Conservation (phyloP, 1,140 invertebrate genomes). For the Chionoecetes opilio region DNA sequence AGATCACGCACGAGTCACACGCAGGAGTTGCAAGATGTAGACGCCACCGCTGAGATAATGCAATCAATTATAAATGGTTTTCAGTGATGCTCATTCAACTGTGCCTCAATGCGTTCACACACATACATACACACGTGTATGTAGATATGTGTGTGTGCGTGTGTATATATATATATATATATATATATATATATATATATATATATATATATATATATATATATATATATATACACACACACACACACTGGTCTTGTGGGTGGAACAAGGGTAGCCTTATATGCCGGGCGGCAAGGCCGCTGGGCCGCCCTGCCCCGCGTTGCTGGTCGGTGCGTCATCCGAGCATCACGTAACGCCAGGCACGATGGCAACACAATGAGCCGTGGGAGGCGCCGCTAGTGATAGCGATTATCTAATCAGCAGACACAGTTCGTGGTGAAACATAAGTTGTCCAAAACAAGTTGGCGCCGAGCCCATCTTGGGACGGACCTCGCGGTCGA, state of each 20-base stretch:
- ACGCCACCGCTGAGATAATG: too few relatives aligned
- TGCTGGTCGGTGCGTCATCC: not conserved
- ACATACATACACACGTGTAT: too few relatives aligned
- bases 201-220: too few relatives aligned
- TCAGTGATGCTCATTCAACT: too few relatives aligned
- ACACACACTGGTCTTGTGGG: not conserved
- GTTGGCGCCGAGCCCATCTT: not conserved
- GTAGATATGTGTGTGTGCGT: too few relatives aligned
- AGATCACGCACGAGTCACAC: too few relatives aligned
- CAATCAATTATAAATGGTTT: too few relatives aligned
- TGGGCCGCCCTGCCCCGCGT: not conserved
- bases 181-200: too few relatives aligned
- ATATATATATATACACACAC: not conserved
- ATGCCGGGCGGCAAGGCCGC: not conserved
- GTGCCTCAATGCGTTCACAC: too few relatives aligned
- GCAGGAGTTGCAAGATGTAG: too few relatives aligned
- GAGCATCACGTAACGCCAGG: not conserved
- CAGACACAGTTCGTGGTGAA: constrained; percentile 6
- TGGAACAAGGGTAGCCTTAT: not conserved
- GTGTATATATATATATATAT: too few relatives aligned
- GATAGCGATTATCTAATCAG: not conserved
- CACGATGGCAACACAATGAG: constrained; percentile 16
- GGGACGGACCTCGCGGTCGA: not conserved
- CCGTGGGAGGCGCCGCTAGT: not conserved
- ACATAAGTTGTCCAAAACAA: not conserved